A percentile compares a stretch with the other conserved stretches of the same genome.
phyloP scores from a whole-genome alignment of 2,888 invertebrate genomes.

The Rhagonycha lutea region DNA sequence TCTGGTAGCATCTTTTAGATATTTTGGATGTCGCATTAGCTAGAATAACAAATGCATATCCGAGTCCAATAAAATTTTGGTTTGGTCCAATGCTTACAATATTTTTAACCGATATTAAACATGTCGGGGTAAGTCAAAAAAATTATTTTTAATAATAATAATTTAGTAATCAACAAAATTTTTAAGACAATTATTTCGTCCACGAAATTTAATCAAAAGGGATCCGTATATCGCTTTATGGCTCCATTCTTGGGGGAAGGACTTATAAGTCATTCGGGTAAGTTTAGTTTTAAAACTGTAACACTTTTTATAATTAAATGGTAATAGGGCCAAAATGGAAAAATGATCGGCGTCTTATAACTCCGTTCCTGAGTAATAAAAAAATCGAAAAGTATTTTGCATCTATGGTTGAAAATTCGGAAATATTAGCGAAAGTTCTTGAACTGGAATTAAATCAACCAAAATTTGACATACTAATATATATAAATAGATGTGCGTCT shows the following conservation, averaged over 20 bases:
- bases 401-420: background rate
- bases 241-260: slow-evolving; percentile 5
- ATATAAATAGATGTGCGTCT: background rate
- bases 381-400: slow-evolving; percentile 9
- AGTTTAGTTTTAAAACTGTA: background rate
- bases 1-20: background rate
- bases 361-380: slow-evolving; percentile 1
- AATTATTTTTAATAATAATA: too few relatives aligned
- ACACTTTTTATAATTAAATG: background rate
- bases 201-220: background rate
- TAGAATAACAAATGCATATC: slow-evolving; percentile 1
- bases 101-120: background rate
- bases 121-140: slow-evolving; percentile 6
- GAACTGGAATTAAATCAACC: background rate
- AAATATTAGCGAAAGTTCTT: background rate
- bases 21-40: background rate
- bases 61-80: slow-evolving; percentile 16
- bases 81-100: slow-evolving; percentile 18
- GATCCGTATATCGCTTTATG: slow-evolving; percentile 13
- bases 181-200: slow-evolving; percentile 11
- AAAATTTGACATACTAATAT: slow-evolving; percentile 1
- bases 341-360: slow-evolving; percentile 2
- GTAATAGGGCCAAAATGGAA: slow-evolving; percentile 14
- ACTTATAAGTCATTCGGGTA: slow-evolving; percentile 4
- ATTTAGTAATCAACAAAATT: background rate